Percentiles rank a stretch among this genome's conserved stretches.
phyloP scores from a whole-genome alignment of 2,888 invertebrate species.

The Miltochrista miniata region DNA sequence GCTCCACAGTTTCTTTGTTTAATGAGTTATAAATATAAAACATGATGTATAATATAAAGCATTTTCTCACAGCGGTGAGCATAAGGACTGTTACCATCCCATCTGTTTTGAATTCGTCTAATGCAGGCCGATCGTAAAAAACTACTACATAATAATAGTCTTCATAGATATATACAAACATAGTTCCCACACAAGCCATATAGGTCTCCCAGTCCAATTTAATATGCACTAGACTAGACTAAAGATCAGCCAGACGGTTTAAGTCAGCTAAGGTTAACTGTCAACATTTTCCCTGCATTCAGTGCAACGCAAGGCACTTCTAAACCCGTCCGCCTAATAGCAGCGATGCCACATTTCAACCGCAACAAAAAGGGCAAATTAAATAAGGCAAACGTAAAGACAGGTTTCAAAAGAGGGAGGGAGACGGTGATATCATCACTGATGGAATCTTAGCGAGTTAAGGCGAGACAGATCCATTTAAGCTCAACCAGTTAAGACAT shows the following conservation, averaged over 20 bases:
- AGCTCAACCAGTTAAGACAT: conserved; percentile 57
- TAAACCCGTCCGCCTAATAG: conserved; percentile 41
- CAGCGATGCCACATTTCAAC: conserved; percentile 44
- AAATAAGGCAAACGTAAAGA: conserved; percentile 59
- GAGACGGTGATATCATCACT: conserved; percentile 52
- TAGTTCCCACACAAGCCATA: conserved; percentile 22
- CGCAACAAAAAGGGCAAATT: conserved; percentile 61
- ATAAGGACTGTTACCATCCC: conserved; percentile 19
- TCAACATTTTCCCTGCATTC: conserved; percentile 30
- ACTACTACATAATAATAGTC: conserved; percentile 21
- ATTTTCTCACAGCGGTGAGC: conserved; percentile 22
- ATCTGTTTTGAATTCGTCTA: conserved; percentile 17
- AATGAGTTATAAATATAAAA: conserved; percentile 28
- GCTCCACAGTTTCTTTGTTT: conserved; percentile 23
- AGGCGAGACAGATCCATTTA: conserved; percentile 75
- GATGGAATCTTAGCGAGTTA: conserved; percentile 57
- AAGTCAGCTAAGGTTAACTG: conserved; percentile 16
- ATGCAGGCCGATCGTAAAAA: conserved; percentile 31
- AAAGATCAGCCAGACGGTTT: conserved; percentile 4
- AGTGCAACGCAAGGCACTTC: conserved; percentile 39
- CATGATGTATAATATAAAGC: neutral
- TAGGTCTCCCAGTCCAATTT: conserved; percentile 18
- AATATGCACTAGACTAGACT: conserved; percentile 24
- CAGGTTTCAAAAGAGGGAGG: conserved; percentile 60
- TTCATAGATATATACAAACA: conserved; percentile 18